Percentiles rank a stretch among this genome's conserved stretches.
Conservation (phyloP, 1,140 invertebrate species). For the Venturia canescens region DNA sequence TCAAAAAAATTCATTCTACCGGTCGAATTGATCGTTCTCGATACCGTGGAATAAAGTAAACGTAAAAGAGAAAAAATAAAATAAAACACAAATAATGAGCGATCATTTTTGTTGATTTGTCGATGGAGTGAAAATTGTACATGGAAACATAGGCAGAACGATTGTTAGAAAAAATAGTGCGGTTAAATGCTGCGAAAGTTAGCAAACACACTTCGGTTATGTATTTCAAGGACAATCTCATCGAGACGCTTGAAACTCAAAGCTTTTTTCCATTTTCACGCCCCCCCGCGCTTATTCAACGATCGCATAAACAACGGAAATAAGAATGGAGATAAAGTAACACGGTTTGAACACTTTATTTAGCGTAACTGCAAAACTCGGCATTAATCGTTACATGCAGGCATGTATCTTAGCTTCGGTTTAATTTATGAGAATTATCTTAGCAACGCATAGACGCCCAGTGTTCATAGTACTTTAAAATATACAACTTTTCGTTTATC, state of each 20-base stretch:
- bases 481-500: no score
- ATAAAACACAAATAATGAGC: no score
- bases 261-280: not conserved
- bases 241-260: not conserved
- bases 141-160: not conserved
- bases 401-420: slow-evolving; percentile 52
- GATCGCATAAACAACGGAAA: not conserved
- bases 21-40: not conserved
- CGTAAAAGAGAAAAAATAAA: no score
- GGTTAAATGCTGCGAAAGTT: not conserved
- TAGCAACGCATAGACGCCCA: not conserved
- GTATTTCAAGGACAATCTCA: not conserved
- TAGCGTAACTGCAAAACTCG: slow-evolving; percentile 33
- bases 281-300: not conserved
- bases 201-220: not conserved
- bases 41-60: not conserved
- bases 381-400: slow-evolving; percentile 54
- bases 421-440: not conserved
- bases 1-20: not conserved
- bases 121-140: slow-evolving; percentile 18
- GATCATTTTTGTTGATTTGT: slow-evolving; percentile 22
- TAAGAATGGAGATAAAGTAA: not conserved
- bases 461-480: not conserved
- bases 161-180: not conserved
- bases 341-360: not conserved